Percentiles rank a stretch among this genome's conserved stretches.
phyloP scores from a whole-genome alignment of 2,797 vertebrate species.

The Helostoma temminkii region DNA sequence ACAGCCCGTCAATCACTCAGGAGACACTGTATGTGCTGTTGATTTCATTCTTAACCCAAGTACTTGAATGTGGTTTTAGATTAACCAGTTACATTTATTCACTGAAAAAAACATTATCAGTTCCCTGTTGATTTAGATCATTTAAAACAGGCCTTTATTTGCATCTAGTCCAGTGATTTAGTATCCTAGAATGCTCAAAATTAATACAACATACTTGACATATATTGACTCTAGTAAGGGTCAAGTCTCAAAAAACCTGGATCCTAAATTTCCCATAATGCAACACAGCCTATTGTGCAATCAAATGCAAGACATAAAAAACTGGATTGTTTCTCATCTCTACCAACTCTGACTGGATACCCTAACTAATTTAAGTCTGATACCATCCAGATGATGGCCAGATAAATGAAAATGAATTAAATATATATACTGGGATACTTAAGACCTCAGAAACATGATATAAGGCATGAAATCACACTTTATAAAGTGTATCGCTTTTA shows the following conservation, averaged over 20 bases:
- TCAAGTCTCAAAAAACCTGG: too few relatives aligned
- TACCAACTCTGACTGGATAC: too few relatives aligned
- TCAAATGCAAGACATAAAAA: neutral
- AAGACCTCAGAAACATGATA: neutral
- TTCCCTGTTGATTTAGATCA: too few relatives aligned
- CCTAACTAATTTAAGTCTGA: too few relatives aligned
- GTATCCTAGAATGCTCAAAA: too few relatives aligned
- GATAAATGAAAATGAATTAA: too few relatives aligned
- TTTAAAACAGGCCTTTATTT: neutral
- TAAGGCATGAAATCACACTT: neutral
- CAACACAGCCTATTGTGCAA: neutral
- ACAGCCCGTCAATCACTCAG: slow-evolving; percentile 18
- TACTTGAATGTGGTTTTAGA: neutral
- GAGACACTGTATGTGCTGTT: neutral
- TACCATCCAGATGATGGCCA: too few relatives aligned
- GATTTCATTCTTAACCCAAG: neutral
- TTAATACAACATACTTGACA: too few relatives aligned
- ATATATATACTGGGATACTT: too few relatives aligned
- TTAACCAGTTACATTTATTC: neutral
- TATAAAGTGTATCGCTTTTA: neutral
- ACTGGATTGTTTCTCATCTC: neutral
- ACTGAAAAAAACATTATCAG: too few relatives aligned
- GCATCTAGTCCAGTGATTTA: neutral
- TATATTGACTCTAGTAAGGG: too few relatives aligned
- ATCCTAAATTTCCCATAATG: neutral